Conservation (phyloP, 2,113 vertebrate genomes). For the Tetrax tetrax region DNA sequence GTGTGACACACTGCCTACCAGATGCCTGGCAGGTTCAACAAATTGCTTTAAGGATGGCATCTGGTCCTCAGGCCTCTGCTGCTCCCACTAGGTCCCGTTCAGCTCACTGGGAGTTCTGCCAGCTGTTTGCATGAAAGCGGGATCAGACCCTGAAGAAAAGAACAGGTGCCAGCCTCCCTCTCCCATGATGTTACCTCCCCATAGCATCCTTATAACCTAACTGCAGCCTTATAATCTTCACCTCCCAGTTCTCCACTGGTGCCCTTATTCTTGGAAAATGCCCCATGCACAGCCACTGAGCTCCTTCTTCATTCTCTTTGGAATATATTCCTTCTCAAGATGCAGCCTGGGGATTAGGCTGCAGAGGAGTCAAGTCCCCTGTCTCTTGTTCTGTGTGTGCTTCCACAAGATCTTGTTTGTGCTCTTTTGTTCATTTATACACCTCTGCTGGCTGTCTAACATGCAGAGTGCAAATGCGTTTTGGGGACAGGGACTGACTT, state of each 20-base stretch:
- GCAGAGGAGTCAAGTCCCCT: accelerated
- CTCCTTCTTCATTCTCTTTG: not conserved
- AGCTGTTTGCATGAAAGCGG: not conserved
- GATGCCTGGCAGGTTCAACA: not conserved
- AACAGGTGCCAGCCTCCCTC: accelerated
- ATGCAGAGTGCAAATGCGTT: not conserved
- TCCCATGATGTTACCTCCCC: not conserved
- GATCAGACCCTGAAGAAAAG: not conserved
- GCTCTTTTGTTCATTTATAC: not conserved
- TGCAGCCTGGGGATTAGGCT: not conserved
- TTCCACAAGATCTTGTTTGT: not conserved
- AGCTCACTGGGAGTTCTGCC: not conserved
- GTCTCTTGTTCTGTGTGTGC: not conserved
- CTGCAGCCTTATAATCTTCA: not conserved
- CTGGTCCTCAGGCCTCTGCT: not conserved
- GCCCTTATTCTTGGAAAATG: not conserved
- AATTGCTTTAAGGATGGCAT: not conserved
- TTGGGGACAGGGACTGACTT: not conserved
- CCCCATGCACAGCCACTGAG: not conserved
- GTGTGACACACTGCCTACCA: not conserved
- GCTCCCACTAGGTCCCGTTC: not conserved
- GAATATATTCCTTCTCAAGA: not conserved
- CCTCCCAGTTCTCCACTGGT: not conserved
- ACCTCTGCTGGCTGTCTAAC: not conserved
- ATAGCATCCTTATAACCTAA: not conserved